These are phyloP conservation scores for Pituophis catenifer DNA, from an alignment of 2,113 vertebrate species.

Conservation along the genomic window DNA sequence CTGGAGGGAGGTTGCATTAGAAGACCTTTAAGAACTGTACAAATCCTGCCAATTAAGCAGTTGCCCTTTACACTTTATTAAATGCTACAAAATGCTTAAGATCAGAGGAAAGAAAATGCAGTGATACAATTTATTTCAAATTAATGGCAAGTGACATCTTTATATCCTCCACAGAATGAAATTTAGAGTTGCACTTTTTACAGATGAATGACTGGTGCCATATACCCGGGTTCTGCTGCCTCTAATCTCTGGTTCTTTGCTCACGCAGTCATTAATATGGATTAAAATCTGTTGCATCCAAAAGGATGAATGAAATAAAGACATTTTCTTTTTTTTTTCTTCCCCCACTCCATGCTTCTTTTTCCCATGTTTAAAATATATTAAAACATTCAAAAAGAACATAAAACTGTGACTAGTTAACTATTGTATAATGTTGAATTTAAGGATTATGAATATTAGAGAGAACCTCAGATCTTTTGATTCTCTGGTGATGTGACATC, in stretches of 20 bases:
- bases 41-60: slow-evolving; percentile 17
- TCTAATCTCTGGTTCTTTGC: not conserved
- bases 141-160: slow-evolving; percentile 55
- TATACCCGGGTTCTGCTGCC: not conserved
- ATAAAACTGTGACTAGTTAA: not conserved
- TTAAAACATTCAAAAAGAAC: not conserved
- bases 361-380: not conserved
- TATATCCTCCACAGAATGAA: slow-evolving; percentile 28
- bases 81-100: slow-evolving; percentile 39
- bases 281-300: not conserved
- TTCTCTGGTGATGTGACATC: not conserved
- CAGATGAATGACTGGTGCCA: not conserved
- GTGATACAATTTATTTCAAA: slow-evolving; percentile 43
- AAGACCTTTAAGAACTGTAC: slow-evolving; percentile 11
- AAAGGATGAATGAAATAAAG: not conserved
- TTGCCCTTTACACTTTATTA: slow-evolving; percentile 42
- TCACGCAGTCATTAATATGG: not conserved
- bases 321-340: not conserved
- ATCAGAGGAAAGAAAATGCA: slow-evolving; percentile 26
- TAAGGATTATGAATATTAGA: not conserved
- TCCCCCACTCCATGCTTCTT: too few relatives aligned
- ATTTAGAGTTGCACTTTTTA: slow-evolving; percentile 31
- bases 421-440: not conserved
- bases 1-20: slow-evolving; percentile 14
- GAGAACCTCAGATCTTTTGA: not conserved